These are phyloP conservation scores for Chauna torquata DNA, from an alignment of 2,113 vertebrate genomes.

Conservation along the genomic window DNA sequence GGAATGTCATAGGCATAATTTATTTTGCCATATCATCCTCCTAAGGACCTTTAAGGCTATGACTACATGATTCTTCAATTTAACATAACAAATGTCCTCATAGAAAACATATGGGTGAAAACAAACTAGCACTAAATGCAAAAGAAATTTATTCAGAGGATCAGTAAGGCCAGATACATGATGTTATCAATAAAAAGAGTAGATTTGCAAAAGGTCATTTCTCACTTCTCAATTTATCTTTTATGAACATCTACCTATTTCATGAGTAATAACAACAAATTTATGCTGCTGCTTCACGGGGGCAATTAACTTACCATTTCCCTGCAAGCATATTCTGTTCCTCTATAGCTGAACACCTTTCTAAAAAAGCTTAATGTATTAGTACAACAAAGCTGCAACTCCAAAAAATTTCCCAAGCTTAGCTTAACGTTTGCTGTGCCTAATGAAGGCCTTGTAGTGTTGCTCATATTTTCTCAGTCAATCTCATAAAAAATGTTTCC, in stretches of 20 bases:
- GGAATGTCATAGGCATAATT: neutral
- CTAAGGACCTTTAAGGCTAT: neutral
- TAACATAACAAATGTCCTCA: neutral
- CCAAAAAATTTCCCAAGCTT: no score
- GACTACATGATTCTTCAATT: neutral
- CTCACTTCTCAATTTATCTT: neutral
- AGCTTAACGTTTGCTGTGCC: no score
- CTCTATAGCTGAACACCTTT: neutral
- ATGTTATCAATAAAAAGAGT: neutral
- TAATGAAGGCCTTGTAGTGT: neutral
- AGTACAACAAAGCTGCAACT: neutral
- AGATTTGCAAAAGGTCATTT: neutral
- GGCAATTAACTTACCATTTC: neutral
- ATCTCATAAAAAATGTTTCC: neutral
- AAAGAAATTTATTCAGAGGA: neutral
- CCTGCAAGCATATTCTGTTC: neutral
- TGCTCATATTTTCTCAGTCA: neutral
- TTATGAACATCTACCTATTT: neutral
- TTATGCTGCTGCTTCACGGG: neutral
- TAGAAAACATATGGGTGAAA: neutral
- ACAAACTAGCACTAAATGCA: neutral
- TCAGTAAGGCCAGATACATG: neutral
- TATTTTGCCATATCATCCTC: neutral
- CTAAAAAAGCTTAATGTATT: neutral
- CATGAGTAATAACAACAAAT: fast-evolving